These are phyloP conservation scores for Dynastes maya DNA, from an alignment of 2,888 invertebrate genomes.

Conservation along the genomic window DNA sequence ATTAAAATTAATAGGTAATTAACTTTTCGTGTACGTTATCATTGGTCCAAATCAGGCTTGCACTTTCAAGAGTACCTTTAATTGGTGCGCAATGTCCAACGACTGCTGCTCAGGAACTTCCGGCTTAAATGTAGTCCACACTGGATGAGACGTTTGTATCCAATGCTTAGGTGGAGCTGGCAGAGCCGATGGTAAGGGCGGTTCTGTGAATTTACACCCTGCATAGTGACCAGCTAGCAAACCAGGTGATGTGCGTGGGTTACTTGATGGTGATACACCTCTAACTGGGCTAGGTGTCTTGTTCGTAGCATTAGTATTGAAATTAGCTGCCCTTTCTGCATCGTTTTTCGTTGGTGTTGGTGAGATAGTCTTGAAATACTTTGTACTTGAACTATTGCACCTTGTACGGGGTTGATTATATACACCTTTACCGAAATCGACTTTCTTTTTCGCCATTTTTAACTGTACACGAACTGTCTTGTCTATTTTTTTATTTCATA, in stretches of 20 bases:
- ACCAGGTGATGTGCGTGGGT: constrained; percentile 66
- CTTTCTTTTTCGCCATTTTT: constrained; percentile 65
- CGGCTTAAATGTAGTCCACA: constrained; percentile 68
- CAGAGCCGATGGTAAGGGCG: constrained; percentile 81
- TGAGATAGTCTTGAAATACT: constrained; percentile 57
- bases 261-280: constrained; percentile 52
- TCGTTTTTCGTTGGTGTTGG: constrained; percentile 54
- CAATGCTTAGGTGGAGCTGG: constrained; percentile 84
- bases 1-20: constrained; percentile 53
- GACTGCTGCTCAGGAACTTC: constrained; percentile 36
- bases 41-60: constrained; percentile 66
- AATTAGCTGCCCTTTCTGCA: constrained; percentile 43
- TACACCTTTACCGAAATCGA: constrained; percentile 59
- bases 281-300: constrained; percentile 55
- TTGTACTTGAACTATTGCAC: constrained; percentile 54
- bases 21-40: constrained; percentile 52
- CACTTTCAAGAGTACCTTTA: constrained; percentile 69
- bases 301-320: neutral
- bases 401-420: constrained; percentile 54
- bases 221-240: constrained; percentile 74
- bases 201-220: constrained; percentile 80
- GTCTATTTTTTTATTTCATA: constrained; percentile 7
- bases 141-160: constrained; percentile 75
- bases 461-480: constrained; percentile 36
- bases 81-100: constrained; percentile 68